Conservation (phyloP, 2,888 invertebrate genomes). For the Drosophila planitibia region DNA sequence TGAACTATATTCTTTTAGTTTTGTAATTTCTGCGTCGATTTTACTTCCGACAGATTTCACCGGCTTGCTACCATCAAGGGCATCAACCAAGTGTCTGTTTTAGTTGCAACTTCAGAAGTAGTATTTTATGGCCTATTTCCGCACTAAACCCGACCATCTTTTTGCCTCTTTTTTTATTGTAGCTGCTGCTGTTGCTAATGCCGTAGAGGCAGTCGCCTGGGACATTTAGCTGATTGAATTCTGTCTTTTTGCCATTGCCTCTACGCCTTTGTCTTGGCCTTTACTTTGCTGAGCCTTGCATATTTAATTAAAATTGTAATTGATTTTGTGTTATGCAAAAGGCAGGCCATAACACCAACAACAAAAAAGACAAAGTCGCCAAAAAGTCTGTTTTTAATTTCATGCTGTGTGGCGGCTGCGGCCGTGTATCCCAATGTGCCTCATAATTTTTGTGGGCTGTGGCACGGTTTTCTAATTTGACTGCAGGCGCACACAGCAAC, state of each 20-base stretch:
- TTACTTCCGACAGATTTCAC: neutral
- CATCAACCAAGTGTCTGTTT: conserved; percentile 13
- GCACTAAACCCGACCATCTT: conserved; percentile 8
- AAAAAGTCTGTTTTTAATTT: conserved; percentile 79
- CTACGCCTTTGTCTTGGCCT: conserved; percentile 4
- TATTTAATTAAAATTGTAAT: conserved; percentile 83
- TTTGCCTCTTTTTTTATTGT: conserved; percentile 8
- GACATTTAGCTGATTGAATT: conserved; percentile 76
- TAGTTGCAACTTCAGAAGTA: neutral
- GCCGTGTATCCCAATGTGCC: conserved; percentile 64
- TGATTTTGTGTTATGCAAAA: conserved; percentile 81
- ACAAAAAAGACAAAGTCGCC: conserved; percentile 34
- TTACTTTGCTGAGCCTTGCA: conserved; percentile 66
- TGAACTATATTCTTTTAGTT: neutral
- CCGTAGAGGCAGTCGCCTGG: conserved; percentile 53
- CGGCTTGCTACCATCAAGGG: conserved; percentile 1
- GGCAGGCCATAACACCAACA: conserved; percentile 59
- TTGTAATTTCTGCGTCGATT: neutral
- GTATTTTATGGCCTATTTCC: conserved; percentile 35
- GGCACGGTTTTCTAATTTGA: conserved; percentile 78
- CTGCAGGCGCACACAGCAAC: conserved; percentile 42
- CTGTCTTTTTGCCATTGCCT: conserved; percentile 13
- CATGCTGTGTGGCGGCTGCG: conserved; percentile 55
- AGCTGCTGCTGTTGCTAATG: conserved; percentile 26
- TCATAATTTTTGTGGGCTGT: conserved; percentile 71